These are phyloP conservation scores for Therioaphis trifolii DNA, from an alignment of 2,888 invertebrate genomes.

Conservation along the genomic window DNA sequence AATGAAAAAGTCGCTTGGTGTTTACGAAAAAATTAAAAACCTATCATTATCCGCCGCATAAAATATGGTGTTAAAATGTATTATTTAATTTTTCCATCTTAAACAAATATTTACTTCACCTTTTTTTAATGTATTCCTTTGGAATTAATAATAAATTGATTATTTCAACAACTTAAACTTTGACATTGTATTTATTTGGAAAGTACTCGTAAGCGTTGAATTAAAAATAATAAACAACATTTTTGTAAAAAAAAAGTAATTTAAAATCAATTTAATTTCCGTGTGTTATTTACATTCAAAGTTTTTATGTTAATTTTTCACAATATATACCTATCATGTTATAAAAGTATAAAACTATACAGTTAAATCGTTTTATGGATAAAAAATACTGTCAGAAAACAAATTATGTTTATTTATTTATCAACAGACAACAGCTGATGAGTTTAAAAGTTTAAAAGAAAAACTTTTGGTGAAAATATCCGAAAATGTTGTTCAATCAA, in stretches of 20 bases:
- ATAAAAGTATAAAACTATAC: background rate
- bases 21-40: too few relatives aligned
- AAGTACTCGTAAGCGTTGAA: too few relatives aligned
- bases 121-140: background rate
- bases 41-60: too few relatives aligned
- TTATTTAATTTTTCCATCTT: too few relatives aligned
- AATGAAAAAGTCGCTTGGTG: background rate
- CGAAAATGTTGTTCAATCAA: slow-evolving; percentile 5
- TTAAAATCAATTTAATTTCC: slow-evolving; percentile 14
- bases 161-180: background rate
- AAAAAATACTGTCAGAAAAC: background rate
- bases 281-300: background rate
- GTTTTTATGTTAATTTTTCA: slow-evolving; percentile 3
- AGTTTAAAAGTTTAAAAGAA: slow-evolving; percentile 23
- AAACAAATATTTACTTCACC: too few relatives aligned
- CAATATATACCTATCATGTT: background rate
- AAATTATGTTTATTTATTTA: slow-evolving; percentile 32
- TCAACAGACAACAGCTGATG: background rate
- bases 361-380: slow-evolving; percentile 9
- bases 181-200: slow-evolving; percentile 20
- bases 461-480: background rate
- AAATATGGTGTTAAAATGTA: too few relatives aligned
- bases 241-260: slow-evolving; percentile 25
- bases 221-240: background rate
- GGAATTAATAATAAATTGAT: background rate